Percentiles rank a stretch among this genome's conserved stretches.
phyloP scores from a whole-genome alignment of 2,113 vertebrate species.

The Irena cyanogastra region DNA sequence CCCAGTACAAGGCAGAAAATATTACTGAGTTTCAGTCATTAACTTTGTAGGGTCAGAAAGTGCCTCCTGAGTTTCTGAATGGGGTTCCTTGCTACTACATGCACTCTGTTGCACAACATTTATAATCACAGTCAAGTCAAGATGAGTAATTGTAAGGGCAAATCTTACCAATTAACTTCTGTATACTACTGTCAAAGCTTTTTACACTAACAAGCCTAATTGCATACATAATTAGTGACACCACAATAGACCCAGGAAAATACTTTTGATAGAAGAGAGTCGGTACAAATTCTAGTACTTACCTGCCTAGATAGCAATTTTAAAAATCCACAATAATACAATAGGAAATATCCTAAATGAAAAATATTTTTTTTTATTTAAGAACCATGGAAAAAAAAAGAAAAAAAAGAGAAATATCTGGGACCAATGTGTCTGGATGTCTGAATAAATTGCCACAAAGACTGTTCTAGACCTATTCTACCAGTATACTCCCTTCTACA shows the following conservation, averaged over 20 bases:
- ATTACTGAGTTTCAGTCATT: neutral
- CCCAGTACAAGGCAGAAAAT: neutral
- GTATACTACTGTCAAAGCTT: neutral
- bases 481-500: neutral
- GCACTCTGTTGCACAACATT: neutral
- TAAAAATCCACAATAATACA: neutral
- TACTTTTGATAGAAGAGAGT: neutral
- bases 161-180: neutral
- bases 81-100: neutral
- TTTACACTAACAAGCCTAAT: neutral
- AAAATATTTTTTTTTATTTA: neutral
- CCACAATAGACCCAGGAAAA: neutral
- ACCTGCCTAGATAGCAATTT: neutral
- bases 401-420: neutral
- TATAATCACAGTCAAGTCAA: neutral
- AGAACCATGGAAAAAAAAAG: neutral
- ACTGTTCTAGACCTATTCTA: neutral
- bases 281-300: neutral
- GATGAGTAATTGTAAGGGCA: neutral
- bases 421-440: neutral
- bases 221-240: neutral
- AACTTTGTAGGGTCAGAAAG: neutral
- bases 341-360: neutral
- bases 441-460: neutral
- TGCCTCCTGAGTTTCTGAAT: neutral